Base-by-base conservation (phyloP, 2,888 invertebrate genomes). In the Encarsia formosa region DNA sequence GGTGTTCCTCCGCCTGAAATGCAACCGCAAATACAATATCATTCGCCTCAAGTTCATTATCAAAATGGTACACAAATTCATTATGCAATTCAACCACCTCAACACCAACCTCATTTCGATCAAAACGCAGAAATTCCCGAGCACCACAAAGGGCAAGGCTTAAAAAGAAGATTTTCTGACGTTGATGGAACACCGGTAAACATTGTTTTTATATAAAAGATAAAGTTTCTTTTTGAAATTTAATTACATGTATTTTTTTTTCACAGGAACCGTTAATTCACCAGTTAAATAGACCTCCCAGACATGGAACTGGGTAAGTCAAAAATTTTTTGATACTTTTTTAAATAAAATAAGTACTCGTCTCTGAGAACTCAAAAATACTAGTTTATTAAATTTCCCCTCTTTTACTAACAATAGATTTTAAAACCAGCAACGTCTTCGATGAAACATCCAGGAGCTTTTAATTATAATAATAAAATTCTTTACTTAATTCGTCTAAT, bases 41-140 rank as follows among this genome's bases (percentile, higher is more conserved):
- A 72, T 49, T 60, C 69, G 19, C 71, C 67, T 44, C 73, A 71
- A 51, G 64, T 72, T 51, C 73, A 73, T 37, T 73, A 71, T 63
- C 72, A 71, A 31, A 73, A 73, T 58, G 73, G 71, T n/a, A 62
- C 67, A 16, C 73, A 73, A 54, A 62, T 73, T 35, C 73, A 72
- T 59, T 73, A 69, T 39, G 57, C 70, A 4, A 61, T 71, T 50
- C 72, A 73, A 57, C 65, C 70, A n/a, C 68, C 71, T 1, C 65
- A 62, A 19, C 54, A 56, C 20, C 65, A 63, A 50, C 63, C 65
- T 18, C 61, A 63, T 29, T 67, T 69, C 5, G 72, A 71, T n/a
- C 70, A 68, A 38, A 69, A 67, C 38, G 63, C 67, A 2, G 70
- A 70, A 20, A 64, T 69, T 1, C 65, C 69, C 5, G 71, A 73